Conservation (phyloP, 2,888 invertebrate species). For the Chloroclysta siterata region DNA sequence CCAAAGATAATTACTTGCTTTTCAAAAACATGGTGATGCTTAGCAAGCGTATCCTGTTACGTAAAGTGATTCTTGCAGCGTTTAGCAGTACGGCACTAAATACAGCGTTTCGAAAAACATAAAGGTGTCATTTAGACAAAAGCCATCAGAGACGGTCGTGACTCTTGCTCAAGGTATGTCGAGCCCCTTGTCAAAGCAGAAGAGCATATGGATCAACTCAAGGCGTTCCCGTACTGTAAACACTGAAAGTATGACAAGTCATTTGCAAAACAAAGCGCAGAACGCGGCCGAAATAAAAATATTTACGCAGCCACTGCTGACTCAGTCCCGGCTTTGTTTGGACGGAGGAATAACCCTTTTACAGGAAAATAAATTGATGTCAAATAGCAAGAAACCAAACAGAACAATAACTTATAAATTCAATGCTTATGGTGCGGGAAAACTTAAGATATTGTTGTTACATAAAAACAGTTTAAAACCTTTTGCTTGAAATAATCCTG, state of each 20-base stretch:
- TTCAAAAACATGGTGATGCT: constrained; percentile 12
- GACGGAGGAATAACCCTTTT: constrained; percentile 68
- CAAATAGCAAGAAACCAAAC: constrained; percentile 55
- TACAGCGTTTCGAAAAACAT: constrained; percentile 9
- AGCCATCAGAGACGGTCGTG: constrained; percentile 46
- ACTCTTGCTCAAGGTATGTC: constrained; percentile 51
- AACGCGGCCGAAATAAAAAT: constrained; percentile 78
- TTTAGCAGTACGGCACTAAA: constrained; percentile 18
- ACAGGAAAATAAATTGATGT: constrained; percentile 72
- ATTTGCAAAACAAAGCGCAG: constrained; percentile 81
- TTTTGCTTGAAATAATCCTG: background rate
- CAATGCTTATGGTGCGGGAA: background rate
- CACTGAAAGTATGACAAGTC: constrained; percentile 66
- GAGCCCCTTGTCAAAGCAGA: constrained; percentile 56
- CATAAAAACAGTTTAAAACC: background rate
- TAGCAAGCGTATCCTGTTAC: constrained; percentile 24
- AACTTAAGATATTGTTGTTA: background rate
- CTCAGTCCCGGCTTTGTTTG: constrained; percentile 78
- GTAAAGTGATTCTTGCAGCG: constrained; percentile 23
- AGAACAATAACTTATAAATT: constrained; percentile 1
- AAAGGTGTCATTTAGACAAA: constrained; percentile 49
- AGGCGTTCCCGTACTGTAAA: constrained; percentile 68
- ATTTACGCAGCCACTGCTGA: constrained; percentile 77
- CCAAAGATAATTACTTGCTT: constrained; percentile 27
- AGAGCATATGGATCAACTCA: constrained; percentile 70